These are phyloP conservation scores for Cirrhinus molitorella DNA, from an alignment of 2,797 vertebrate genomes.

Conservation along the genomic window DNA sequence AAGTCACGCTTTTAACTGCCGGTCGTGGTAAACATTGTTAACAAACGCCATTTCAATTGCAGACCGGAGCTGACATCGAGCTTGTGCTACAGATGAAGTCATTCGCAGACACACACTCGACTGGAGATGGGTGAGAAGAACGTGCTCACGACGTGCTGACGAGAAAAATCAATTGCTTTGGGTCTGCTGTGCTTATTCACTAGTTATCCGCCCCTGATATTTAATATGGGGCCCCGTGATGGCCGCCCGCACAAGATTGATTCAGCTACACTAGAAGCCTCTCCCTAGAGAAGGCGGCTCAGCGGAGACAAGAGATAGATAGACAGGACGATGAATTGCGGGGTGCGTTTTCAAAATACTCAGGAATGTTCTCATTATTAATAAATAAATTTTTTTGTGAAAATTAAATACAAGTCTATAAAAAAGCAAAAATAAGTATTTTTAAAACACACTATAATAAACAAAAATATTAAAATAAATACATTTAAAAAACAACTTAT, in stretches of 20 bases:
- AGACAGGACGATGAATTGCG: slow-evolving; percentile 4
- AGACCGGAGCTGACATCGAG: slow-evolving; percentile 46
- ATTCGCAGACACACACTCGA: slow-evolving; percentile 46
- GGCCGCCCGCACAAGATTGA: slow-evolving; percentile 66
- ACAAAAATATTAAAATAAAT: not conserved
- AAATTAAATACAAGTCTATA: not conserved
- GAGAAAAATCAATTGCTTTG: slow-evolving; percentile 73
- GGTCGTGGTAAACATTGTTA: slow-evolving; percentile 23
- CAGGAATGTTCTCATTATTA: not conserved
- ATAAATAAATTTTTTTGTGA: not conserved
- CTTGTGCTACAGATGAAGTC: slow-evolving; percentile 54
- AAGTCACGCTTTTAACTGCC: slow-evolving; percentile 45
- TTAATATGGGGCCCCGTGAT: slow-evolving; percentile 70
- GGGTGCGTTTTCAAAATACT: slow-evolving; percentile 21
- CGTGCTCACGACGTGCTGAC: slow-evolving; percentile 51
- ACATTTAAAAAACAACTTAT: not conserved
- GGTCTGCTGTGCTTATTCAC: slow-evolving; percentile 71
- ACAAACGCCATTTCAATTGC: slow-evolving; percentile 48
- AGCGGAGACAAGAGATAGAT: slow-evolving; percentile 21
- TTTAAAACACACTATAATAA: not conserved
- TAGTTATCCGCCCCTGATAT: slow-evolving; percentile 72
- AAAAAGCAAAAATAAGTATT: not conserved
- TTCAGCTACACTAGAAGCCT: slow-evolving; percentile 68
- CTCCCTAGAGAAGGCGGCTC: slow-evolving; percentile 44
- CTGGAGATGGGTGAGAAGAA: slow-evolving; percentile 34